These are phyloP conservation scores for Aplysina aerophoba DNA, from an alignment of 37 sponge, comb jelly and placozoan species.

Conservation along the genomic window DNA sequence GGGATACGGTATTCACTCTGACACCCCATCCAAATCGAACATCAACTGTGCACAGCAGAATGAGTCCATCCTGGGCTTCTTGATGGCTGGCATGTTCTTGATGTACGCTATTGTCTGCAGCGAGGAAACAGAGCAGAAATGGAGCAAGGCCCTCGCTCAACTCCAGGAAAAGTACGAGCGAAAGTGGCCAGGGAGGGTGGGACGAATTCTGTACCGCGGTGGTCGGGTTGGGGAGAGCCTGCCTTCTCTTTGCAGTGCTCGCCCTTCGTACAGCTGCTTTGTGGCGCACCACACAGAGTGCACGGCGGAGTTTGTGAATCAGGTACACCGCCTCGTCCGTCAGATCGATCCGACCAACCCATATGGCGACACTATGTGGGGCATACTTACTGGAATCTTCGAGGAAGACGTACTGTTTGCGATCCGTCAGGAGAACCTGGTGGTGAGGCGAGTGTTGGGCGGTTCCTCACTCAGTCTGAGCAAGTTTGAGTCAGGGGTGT, in stretches of 20 bases:
- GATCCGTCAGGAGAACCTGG: slow-evolving; percentile 47
- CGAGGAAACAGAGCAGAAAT: not conserved
- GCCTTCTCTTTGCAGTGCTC: slow-evolving; percentile 5
- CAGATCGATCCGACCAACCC: slow-evolving; percentile 63
- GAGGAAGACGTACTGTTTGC: slow-evolving; percentile 63
- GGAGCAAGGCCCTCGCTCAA: slow-evolving; percentile 31
- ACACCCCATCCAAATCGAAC: too few relatives aligned
- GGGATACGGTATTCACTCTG: too few relatives aligned
- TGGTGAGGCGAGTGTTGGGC: slow-evolving; percentile 41
- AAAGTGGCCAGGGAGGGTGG: slow-evolving; percentile 46
- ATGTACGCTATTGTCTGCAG: slow-evolving; percentile 68
- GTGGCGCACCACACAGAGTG: slow-evolving; percentile 58
- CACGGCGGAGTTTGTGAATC: slow-evolving; percentile 34
- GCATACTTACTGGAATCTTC: slow-evolving; percentile 56
- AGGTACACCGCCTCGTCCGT: slow-evolving; percentile 52
- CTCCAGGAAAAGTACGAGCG: slow-evolving; percentile 40
- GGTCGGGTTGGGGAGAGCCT: slow-evolving; percentile 11
- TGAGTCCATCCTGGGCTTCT: too few relatives aligned
- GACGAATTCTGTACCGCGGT: not conserved
- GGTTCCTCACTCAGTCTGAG: slow-evolving; percentile 47
- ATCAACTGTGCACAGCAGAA: too few relatives aligned
- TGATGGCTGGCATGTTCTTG: not conserved
- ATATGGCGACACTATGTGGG: slow-evolving; percentile 73
- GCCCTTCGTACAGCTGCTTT: slow-evolving; percentile 66
- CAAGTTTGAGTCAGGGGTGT: slow-evolving; percentile 60